These are phyloP conservation scores for Lineus longissimus DNA, from an alignment of 1,140 invertebrate species.

Conservation along the genomic window DNA sequence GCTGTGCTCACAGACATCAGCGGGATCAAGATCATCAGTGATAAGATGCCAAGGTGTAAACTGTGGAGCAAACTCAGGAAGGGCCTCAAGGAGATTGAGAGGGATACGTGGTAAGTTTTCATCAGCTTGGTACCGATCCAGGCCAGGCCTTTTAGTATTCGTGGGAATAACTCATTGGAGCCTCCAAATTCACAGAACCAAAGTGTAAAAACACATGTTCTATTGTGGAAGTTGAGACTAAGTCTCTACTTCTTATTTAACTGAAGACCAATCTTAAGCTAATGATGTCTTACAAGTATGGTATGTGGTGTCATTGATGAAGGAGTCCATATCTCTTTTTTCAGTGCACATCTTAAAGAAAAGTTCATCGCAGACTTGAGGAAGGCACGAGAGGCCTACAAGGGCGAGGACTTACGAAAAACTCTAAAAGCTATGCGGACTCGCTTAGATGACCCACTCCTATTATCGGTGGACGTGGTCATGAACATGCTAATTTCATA, in stretches of 20 bases:
- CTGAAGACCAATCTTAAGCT: no score
- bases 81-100: conserved; percentile 4
- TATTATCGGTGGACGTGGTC: conserved; percentile 90
- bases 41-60: neutral
- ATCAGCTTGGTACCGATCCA: no score
- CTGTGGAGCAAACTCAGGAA: neutral
- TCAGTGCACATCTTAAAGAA: conserved; percentile 84
- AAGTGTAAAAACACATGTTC: no score
- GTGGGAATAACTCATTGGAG: no score
- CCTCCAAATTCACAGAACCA: no score
- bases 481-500: conserved; percentile 89
- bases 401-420: conserved; percentile 79
- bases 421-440: conserved; percentile 85
- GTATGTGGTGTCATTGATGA: no score
- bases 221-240: neutral
- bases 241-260: no score
- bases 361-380: conserved; percentile 93
- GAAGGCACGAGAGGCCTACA: conserved; percentile 83
- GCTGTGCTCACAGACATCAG: neutral
- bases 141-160: no score
- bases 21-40: no score
- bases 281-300: no score
- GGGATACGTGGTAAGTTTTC: conserved; percentile 6
- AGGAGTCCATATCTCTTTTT: no score
- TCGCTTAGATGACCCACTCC: conserved; percentile 92